Evolutionary conservation across 2,888 invertebrate species (phyloP), one percentile per base, ranked within the genome.

Genomic region (Ichneumon xanthorius): DNA sequence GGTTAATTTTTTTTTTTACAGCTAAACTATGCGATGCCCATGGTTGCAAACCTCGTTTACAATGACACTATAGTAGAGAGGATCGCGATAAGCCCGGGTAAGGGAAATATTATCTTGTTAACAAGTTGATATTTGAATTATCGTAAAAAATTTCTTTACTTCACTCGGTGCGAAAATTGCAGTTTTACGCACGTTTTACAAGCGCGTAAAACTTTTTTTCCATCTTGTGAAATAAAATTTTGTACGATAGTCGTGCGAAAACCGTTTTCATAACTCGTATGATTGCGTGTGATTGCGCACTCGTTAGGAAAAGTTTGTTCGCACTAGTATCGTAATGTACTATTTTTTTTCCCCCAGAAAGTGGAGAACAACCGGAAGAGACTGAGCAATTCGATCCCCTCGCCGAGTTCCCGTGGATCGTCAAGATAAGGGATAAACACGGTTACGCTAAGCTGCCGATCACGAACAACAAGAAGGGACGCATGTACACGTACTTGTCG

Each of bases 401-500:
- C 50, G 53, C 61, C 6, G 30, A 11, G 40, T 76, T 67, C 9
- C 22, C 81, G 16, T 76, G 81, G 76, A 63, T 71, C 22, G 16
- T 50, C 1, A 53, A 82, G 58, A 14, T 70, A 9, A 22, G 76
- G 55, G 76, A 76, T 68, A 63, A 63, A 33, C 63, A 76, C 58
- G 76, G 81, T 4, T 76, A 70, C 40, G 70, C 70, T 5, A 82
- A 82, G 63, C 14, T 82, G 40, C 76, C 76, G 65, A 82, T 82
- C 26, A 45, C 26, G 30, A 82, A 70, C 53, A 50, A 73, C n/a
- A 53, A 63, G 19, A 71, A 82, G 19, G 76, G 50, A 19, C 61
- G 70, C 33, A 82, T 82, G 76, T 82, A 71, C 70, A 71, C 68
- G 70, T 76, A 76, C 58, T 68, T 82, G 68, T 71, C 70, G 30